phyloP scores from a whole-genome alignment of 1,140 invertebrate genomes.

The Musca vetustissima region DNA sequence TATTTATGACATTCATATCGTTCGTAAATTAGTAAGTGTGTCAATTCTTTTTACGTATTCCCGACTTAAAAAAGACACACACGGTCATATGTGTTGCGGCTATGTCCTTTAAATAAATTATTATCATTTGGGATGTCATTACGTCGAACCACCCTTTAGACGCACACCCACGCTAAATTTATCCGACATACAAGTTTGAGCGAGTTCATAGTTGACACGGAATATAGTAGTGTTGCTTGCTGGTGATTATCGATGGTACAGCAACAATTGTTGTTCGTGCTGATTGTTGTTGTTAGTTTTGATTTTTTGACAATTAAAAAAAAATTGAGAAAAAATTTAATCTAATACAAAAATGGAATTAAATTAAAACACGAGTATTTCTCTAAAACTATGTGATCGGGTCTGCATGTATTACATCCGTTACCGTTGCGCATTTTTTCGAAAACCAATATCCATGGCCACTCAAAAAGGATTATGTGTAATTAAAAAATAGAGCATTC shows the following conservation, averaged over 20 bases:
- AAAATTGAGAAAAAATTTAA: not conserved
- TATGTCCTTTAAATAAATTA: slow-evolving; percentile 13
- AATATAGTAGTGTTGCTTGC: not conserved
- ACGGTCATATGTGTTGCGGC: not conserved
- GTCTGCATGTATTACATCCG: slow-evolving; percentile 6
- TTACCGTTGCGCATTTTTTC: not conserved
- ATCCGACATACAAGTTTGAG: no score
- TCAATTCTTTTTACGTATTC: not conserved
- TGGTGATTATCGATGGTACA: no score
- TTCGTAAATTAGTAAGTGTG: slow-evolving; percentile 2
- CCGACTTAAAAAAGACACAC: not conserved
- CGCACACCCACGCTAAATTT: no score
- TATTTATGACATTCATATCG: not conserved
- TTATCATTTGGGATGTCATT: not conserved
- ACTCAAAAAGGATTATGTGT: no score
- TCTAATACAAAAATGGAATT: not conserved
- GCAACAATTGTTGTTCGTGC: not conserved
- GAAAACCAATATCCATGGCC: no score
- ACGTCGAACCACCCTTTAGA: not conserved
- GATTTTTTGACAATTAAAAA: not conserved
- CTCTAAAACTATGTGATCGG: not conserved
- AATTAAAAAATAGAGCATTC: no score
- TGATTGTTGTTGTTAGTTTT: not conserved
- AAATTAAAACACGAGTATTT: not conserved
- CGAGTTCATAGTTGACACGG: no score